Percentiles rank a stretch among this genome's conserved stretches.
These are phyloP conservation scores for Tretioscincus oriximinensis DNA, from an alignment of 2,113 vertebrate species.

Conservation along the genomic window DNA sequence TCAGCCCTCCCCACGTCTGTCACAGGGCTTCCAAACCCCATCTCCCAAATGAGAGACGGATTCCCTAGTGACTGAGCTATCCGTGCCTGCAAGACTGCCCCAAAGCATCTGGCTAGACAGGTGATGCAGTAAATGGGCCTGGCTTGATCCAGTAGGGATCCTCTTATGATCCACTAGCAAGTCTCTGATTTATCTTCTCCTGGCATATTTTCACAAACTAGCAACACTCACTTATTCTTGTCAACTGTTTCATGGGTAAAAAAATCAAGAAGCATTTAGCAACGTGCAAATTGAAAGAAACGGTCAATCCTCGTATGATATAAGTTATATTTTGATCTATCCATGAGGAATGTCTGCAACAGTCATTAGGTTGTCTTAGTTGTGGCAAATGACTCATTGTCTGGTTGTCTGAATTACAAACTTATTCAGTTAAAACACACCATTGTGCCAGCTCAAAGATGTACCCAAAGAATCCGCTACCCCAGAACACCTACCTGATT, in stretches of 20 bases:
- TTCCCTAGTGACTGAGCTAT: too few species aligned
- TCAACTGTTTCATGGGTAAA: neutral
- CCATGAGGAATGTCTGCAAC: slow-evolving; percentile 17
- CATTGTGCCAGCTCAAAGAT: slow-evolving; percentile 24
- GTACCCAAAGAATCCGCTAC: slow-evolving; percentile 21
- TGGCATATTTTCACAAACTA: too few species aligned
- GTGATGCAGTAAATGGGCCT: too few species aligned
- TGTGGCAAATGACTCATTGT: slow-evolving; percentile 50
- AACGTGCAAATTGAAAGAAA: slow-evolving; percentile 30
- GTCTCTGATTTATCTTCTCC: too few species aligned
- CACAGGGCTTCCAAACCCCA: too few species aligned
- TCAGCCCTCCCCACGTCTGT: too few species aligned
- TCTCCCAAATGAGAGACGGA: too few species aligned
- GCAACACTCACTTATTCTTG: neutral
- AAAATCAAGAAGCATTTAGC: slow-evolving; percentile 25
- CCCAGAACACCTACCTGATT: slow-evolving; percentile 86
- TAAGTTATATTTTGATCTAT: slow-evolving; percentile 34
- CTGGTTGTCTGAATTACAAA: slow-evolving; percentile 41
- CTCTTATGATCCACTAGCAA: neutral
- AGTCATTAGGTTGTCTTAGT: slow-evolving; percentile 41
- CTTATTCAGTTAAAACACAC: slow-evolving; percentile 16
- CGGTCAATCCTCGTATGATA: slow-evolving; percentile 17
- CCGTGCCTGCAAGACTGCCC: too few species aligned
- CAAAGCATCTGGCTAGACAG: neutral
- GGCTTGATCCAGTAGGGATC: neutral